These are phyloP conservation scores for Chymomyza fuscimana DNA, from an alignment of 2,888 invertebrate species.

Conservation along the genomic window DNA sequence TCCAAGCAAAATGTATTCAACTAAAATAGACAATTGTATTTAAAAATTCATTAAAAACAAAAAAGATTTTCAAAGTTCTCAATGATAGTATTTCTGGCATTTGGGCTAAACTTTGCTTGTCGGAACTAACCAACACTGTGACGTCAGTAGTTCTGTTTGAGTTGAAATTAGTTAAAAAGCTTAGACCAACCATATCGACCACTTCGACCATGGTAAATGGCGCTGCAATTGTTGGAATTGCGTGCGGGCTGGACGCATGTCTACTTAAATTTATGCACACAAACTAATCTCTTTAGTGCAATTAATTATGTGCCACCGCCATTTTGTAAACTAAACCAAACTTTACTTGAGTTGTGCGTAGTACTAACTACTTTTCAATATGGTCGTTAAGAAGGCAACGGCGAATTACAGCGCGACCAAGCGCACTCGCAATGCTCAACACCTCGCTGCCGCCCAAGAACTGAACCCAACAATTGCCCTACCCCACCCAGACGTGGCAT, in stretches of 20 bases:
- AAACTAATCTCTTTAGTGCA: conserved; percentile 66
- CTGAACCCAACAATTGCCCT: not conserved
- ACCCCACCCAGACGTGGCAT: conserved; percentile 1
- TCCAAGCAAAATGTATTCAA: too few relatives aligned
- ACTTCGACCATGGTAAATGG: not conserved
- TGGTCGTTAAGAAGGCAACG: conserved; percentile 1
- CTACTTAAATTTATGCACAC: conserved; percentile 45
- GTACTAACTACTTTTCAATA: conserved; percentile 9
- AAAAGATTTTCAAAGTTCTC: too few relatives aligned
- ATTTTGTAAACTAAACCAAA: conserved; percentile 50
- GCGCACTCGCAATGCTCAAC: not conserved
- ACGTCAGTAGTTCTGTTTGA: not conserved
- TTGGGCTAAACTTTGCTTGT: too few relatives aligned
- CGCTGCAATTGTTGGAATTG: not conserved
- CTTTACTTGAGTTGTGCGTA: not conserved
- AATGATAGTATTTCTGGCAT: too few relatives aligned
- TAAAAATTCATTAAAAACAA: too few relatives aligned
- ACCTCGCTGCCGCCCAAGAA: too few relatives aligned
- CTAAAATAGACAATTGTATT: too few relatives aligned
- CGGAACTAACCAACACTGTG: too few relatives aligned
- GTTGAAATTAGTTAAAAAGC: not conserved
- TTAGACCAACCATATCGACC: too few relatives aligned
- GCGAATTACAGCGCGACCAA: not conserved
- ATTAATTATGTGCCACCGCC: conserved; percentile 63
- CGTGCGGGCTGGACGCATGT: not conserved